Conservation (phyloP, 2,797 vertebrate species). For the Oryzias sinensis region DNA sequence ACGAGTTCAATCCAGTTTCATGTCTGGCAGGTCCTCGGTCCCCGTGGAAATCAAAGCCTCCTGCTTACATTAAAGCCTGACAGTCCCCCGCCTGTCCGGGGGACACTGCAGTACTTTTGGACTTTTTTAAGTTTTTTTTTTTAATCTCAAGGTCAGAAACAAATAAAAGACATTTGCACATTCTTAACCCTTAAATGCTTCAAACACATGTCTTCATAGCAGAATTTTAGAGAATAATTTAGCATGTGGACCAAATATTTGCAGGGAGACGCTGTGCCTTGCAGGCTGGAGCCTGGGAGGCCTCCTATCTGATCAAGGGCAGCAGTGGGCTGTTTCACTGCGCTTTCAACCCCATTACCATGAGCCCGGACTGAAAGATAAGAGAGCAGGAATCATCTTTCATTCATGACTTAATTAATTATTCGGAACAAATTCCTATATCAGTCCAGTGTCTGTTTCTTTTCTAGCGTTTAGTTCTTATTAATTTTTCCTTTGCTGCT, state of each 20-base stretch:
- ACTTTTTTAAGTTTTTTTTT: too few species aligned
- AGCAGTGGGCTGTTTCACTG: not conserved
- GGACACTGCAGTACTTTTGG: too few species aligned
- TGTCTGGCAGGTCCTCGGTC: conserved; percentile 3
- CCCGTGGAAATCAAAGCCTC: conserved; percentile 24
- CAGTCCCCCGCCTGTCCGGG: not conserved
- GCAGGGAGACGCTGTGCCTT: too few species aligned
- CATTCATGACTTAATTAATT: conserved; percentile 23
- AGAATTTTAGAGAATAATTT: too few species aligned
- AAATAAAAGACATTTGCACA: too few species aligned
- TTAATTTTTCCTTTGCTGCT: conserved; percentile 1
- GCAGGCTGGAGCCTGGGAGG: not conserved
- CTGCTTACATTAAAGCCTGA: not conserved
- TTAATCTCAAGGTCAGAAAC: too few species aligned
- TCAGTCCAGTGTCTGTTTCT: conserved; percentile 9
- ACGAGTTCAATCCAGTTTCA: not conserved
- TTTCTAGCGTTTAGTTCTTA: not conserved
- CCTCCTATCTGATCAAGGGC: conserved; percentile 3
- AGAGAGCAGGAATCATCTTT: conserved; percentile 10
- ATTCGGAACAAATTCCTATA: conserved; percentile 25
- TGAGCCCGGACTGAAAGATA: conserved; percentile 10
- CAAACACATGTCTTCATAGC: too few species aligned
- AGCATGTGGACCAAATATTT: too few species aligned
- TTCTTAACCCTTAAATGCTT: too few species aligned
- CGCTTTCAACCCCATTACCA: conserved; percentile 16